Evolutionary conservation across 2,797 vertebrate genomes (phyloP).

Genomic region (Sebastes flavidus): DNA sequence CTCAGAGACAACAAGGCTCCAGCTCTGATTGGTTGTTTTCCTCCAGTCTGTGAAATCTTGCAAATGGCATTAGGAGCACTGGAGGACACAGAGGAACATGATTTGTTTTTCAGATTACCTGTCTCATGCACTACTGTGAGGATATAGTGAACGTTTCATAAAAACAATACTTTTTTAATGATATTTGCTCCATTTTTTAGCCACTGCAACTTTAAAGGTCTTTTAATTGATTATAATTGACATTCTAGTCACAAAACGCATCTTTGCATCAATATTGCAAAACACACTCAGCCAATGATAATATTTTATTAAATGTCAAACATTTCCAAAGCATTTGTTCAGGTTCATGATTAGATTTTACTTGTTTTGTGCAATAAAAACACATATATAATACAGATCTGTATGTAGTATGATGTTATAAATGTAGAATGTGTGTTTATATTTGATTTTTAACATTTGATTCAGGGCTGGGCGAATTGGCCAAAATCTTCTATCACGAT

Average conservation of each 20-base stretch:
- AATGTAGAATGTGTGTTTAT: neutral
- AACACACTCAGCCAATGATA: neutral
- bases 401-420: neutral
- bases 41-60: too few species aligned
- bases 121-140: too few species aligned
- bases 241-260: neutral
- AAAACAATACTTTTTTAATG: too few species aligned
- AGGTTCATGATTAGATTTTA: neutral
- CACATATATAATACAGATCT: neutral
- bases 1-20: too few species aligned
- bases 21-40: too few species aligned
- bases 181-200: too few species aligned
- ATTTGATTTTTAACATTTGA: neutral
- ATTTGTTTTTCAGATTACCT: too few species aligned
- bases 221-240: neutral
- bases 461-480: too few species aligned
- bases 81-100: too few species aligned
- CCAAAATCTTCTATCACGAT: too few species aligned
- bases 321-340: neutral
- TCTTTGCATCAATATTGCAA: neutral
- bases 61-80: too few species aligned
- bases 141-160: too few species aligned
- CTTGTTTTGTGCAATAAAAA: neutral
- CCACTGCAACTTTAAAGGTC: neutral
- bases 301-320: neutral